phyloP scores from a whole-genome alignment of 2,888 invertebrate genomes.

The Aspidiotus destructor region DNA sequence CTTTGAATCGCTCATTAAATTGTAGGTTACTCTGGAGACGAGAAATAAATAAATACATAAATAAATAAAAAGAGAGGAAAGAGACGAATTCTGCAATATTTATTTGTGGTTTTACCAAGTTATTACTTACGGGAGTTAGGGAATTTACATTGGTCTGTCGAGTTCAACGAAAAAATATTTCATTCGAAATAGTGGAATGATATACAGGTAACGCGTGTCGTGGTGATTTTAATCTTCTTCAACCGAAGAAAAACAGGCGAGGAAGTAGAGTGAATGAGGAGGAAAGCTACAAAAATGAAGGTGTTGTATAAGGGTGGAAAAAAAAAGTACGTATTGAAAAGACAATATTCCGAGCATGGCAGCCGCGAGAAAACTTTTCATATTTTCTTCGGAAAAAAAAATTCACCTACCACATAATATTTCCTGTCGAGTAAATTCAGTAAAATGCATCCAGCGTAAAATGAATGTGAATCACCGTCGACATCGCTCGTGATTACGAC shows the following conservation, averaged over 20 bases:
- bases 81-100: background rate
- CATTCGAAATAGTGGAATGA: background rate
- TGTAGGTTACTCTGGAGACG: background rate
- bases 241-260: background rate
- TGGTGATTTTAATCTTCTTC: background rate
- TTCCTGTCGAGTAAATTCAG: too few species aligned
- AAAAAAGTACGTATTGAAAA: background rate
- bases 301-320: background rate
- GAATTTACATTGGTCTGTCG: background rate
- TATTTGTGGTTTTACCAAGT: background rate
- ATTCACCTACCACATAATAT: too few species aligned
- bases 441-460: too few species aligned
- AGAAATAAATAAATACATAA: too few species aligned
- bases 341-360: too few species aligned
- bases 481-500: too few species aligned
- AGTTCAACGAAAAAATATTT: background rate
- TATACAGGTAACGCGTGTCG: background rate
- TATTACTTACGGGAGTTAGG: background rate
- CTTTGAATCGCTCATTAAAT: constrained; percentile 2
- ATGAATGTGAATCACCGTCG: too few species aligned
- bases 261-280: background rate
- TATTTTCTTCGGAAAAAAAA: too few species aligned
- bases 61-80: background rate
- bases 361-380: too few species aligned
- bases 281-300: background rate